phyloP scores from a whole-genome alignment of 2,113 vertebrate genomes.

The Pimephales promelas region DNA sequence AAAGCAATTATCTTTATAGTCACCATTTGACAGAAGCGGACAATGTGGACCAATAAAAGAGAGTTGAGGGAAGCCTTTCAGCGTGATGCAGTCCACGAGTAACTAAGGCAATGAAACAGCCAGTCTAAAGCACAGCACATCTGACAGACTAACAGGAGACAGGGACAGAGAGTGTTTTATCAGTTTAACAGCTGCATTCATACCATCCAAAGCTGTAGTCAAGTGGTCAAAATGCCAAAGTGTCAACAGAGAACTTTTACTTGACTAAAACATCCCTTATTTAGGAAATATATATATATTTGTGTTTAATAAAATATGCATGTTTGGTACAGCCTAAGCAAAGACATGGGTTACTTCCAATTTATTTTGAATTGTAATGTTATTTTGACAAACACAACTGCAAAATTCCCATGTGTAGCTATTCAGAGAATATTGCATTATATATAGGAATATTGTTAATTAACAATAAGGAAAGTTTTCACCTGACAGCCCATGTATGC shows the following conservation, averaged over 20 bases:
- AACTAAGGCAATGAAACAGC: not conserved
- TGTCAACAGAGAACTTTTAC: no score
- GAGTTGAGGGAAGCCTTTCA: not conserved
- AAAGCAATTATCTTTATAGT: constrained; percentile 37
- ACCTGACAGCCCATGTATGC: not conserved
- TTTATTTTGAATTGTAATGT: not conserved
- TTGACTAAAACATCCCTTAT: no score
- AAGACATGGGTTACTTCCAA: not conserved
- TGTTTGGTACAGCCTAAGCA: not conserved
- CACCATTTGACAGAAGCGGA: constrained; percentile 24
- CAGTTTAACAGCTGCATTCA: not conserved
- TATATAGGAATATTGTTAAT: not conserved
- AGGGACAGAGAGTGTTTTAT: not conserved
- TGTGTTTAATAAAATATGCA: not conserved
- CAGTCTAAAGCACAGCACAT: not conserved
- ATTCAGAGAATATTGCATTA: not conserved
- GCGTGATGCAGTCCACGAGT: constrained; percentile 2
- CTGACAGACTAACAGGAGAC: not conserved
- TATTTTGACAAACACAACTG: not conserved
- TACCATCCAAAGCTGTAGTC: constrained; percentile 19
- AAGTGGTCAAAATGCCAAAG: constrained; percentile 40
- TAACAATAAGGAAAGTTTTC: not conserved
- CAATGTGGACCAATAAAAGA: constrained; percentile 14
- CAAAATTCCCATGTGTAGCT: not conserved
- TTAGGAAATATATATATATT: not conserved